These are phyloP conservation scores for Ephialtes manifestator DNA, from an alignment of 2,888 invertebrate species.

Conservation along the genomic window DNA sequence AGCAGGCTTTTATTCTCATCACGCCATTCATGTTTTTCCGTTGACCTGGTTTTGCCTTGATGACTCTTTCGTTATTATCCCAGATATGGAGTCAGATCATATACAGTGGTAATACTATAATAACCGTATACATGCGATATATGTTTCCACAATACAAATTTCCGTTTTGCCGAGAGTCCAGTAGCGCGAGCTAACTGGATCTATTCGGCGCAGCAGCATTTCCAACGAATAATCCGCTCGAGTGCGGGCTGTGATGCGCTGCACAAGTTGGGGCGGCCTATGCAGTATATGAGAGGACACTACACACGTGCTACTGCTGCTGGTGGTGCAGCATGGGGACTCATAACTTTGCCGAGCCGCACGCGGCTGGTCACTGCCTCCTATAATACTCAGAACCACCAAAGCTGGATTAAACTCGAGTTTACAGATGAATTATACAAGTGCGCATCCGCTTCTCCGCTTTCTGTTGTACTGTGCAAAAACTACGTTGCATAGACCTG, in stretches of 20 bases:
- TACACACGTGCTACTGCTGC: constrained; percentile 39
- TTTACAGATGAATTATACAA: constrained; percentile 75
- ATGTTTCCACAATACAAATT: constrained; percentile 31
- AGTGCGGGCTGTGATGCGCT: constrained; percentile 53
- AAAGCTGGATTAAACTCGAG: constrained; percentile 76
- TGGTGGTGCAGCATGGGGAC: constrained; percentile 53
- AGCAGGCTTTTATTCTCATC: constrained; percentile 16
- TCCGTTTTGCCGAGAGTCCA: constrained; percentile 42
- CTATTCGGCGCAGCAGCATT: constrained; percentile 52
- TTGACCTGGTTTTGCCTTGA: constrained; percentile 27
- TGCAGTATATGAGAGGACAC: constrained; percentile 25
- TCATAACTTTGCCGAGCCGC: constrained; percentile 70
- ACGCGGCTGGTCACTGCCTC: constrained; percentile 66
- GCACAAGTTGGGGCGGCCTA: constrained; percentile 60
- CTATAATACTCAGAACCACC: constrained; percentile 49
- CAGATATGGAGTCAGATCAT: background rate
- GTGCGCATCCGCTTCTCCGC: constrained; percentile 46
- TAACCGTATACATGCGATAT: constrained; percentile 16
- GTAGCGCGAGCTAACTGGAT: constrained; percentile 62
- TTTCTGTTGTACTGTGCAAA: constrained; percentile 19
- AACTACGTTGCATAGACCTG: constrained; percentile 4
- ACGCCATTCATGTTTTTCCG: constrained; percentile 17
- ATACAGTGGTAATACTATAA: constrained; percentile 3
- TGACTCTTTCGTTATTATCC: constrained; percentile 10
- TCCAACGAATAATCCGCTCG: constrained; percentile 62